Conservation (phyloP, 1,140 invertebrate genomes). For the Drosophila ironensis region DNA sequence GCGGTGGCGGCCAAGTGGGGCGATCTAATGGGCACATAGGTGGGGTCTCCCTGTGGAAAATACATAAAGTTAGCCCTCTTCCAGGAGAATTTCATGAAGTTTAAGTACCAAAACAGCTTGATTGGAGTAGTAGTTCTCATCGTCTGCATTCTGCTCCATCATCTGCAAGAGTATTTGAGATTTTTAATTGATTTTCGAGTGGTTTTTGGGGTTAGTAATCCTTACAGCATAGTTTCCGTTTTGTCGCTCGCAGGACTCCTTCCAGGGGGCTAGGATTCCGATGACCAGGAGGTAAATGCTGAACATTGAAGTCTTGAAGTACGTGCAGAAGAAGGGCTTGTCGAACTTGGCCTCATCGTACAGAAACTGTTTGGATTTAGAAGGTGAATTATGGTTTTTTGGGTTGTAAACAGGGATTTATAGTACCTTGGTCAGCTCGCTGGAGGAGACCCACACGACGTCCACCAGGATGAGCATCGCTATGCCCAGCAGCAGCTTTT, state of each 20-base stretch:
- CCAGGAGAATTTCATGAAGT: not conserved
- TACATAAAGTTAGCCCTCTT: too few relatives aligned
- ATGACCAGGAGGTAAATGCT: conserved; percentile 91
- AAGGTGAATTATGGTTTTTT: not conserved
- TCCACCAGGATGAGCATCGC: conserved; percentile 91
- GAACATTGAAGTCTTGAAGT: conserved; percentile 94
- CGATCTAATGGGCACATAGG: conserved; percentile 91
- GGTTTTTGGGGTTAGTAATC: not conserved
- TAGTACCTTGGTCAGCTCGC: conserved; percentile 90
- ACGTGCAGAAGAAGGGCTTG: conserved; percentile 95
- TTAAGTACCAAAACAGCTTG: conserved; percentile 56
- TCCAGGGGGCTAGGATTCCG: conserved; percentile 91
- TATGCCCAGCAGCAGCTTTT: conserved; percentile 89
- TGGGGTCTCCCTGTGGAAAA: conserved; percentile 88
- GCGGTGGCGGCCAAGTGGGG: conserved; percentile 67
- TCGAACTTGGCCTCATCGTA: conserved; percentile 90
- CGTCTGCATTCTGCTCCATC: conserved; percentile 85
- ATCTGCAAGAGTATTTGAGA: conserved; percentile 83
- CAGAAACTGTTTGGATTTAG: conserved; percentile 87
- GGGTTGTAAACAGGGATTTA: not conserved
- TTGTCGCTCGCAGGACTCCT: conserved; percentile 88
- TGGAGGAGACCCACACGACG: conserved; percentile 93
- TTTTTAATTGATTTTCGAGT: not conserved
- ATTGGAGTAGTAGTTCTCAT: conserved; percentile 85
- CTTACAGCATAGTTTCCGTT: conserved; percentile 86